A percentile compares a stretch with the other conserved stretches of the same genome.
Conservation (phyloP, 2,113 vertebrate genomes). For the Cacatua alba region DNA sequence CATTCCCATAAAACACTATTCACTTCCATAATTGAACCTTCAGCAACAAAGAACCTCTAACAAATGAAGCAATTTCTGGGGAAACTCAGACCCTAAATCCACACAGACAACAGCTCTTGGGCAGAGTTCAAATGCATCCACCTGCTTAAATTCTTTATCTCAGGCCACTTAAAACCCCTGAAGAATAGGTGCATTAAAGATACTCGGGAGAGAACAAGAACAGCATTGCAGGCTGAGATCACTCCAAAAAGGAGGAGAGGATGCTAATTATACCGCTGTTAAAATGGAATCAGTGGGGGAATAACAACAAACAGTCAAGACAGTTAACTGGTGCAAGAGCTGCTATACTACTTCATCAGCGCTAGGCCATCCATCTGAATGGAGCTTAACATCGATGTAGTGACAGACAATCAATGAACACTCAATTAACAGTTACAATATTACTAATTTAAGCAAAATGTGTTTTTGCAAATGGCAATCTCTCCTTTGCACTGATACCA, state of each 20-base stretch:
- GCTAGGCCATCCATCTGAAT: background rate
- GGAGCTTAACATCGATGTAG: conserved; percentile 37
- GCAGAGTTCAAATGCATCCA: background rate
- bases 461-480: background rate
- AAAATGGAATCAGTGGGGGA: conserved; percentile 16
- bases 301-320: background rate
- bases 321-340: background rate
- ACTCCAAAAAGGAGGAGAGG: conserved; percentile 34
- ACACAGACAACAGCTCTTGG: background rate
- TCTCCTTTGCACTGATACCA: background rate
- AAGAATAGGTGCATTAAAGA: conserved; percentile 11
- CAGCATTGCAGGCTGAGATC: background rate
- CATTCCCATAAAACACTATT: background rate
- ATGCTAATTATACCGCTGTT: conserved; percentile 5
- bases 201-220: background rate
- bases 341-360: background rate
- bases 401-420: conserved; percentile 68
- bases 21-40: background rate
- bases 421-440: conserved; percentile 70
- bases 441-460: conserved; percentile 63
- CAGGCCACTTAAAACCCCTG: background rate
- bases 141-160: background rate
- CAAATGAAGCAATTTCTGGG: background rate
- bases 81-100: conserved; percentile 22
- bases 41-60: conserved; percentile 9